phyloP scores from a whole-genome alignment of 2,113 vertebrate species.

The Carassius gibelio region DNA sequence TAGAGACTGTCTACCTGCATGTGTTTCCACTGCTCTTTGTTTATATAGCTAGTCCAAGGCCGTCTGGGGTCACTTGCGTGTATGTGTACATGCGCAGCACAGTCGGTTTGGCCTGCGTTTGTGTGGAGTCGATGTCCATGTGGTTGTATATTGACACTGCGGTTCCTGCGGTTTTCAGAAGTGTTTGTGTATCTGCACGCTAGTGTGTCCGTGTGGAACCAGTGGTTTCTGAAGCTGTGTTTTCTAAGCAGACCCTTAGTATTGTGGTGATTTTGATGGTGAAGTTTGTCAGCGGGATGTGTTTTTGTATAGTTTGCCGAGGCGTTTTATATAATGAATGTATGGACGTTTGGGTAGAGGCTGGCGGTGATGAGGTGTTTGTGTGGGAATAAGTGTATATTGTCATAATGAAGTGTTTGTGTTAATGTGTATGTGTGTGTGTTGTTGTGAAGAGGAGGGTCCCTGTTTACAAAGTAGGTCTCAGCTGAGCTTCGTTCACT shows the following conservation, averaged over 20 bases:
- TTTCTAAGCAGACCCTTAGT: neutral
- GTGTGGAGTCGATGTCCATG: slow-evolving; percentile 1
- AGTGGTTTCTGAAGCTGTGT: neutral
- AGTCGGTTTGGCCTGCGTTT: slow-evolving; percentile 50
- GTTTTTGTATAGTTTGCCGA: neutral
- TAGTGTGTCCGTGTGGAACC: neutral
- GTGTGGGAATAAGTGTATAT: neutral
- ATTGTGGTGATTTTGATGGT: slow-evolving; percentile 60
- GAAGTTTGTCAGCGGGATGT: slow-evolving; percentile 50
- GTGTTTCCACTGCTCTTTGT: neutral
- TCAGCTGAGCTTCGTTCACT: slow-evolving; percentile 75
- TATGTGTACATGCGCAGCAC: slow-evolving; percentile 17
- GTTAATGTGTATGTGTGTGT: slow-evolving; percentile 16
- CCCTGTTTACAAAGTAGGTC: slow-evolving; percentile 75
- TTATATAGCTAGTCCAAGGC: slow-evolving; percentile 17
- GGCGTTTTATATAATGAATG: neutral
- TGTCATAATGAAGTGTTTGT: slow-evolving; percentile 29
- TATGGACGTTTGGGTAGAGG: neutral
- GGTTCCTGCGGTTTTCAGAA: slow-evolving; percentile 12
- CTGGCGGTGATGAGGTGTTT: neutral
- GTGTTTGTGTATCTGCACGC: slow-evolving; percentile 33
- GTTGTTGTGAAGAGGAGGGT: slow-evolving; percentile 51
- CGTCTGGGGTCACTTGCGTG: slow-evolving; percentile 20
- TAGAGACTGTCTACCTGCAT: neutral
- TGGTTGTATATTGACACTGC: slow-evolving; percentile 12